Conservation (phyloP, 2,797 vertebrate species). For the Typhlichthys eigenmanni region DNA sequence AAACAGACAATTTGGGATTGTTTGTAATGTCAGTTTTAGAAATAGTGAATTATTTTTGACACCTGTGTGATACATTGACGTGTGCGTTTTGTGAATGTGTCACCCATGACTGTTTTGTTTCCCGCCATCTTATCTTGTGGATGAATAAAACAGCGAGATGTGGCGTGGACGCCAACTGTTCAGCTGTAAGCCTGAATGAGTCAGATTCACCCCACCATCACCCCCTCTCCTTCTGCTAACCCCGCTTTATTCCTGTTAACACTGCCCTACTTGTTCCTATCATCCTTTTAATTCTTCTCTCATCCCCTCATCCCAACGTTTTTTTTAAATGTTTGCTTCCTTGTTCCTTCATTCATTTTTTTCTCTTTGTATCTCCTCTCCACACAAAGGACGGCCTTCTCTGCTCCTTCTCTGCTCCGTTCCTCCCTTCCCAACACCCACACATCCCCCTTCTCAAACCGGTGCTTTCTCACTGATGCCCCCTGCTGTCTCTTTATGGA, state of each 20-base stretch:
- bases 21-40: constrained; percentile 16
- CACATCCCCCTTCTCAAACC: constrained; percentile 30
- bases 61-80: constrained; percentile 6
- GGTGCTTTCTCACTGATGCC: constrained; percentile 50
- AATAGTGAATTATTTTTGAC: constrained; percentile 6
- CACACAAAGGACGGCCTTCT: constrained; percentile 45
- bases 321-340: neutral
- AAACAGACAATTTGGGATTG: constrained; percentile 21
- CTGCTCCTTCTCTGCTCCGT: constrained; percentile 32
- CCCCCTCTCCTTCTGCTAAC: constrained; percentile 17
- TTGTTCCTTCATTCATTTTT: neutral
- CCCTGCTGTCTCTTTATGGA: constrained; percentile 54
- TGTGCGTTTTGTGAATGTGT: neutral
- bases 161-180: constrained; percentile 55
- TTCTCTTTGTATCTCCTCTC: constrained; percentile 24
- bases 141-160: constrained; percentile 58
- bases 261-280: constrained; percentile 21
- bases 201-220: constrained; percentile 35
- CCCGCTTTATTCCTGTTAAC: constrained; percentile 44
- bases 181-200: constrained; percentile 52
- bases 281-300: constrained; percentile 1
- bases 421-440: constrained; percentile 42
- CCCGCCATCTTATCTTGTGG: constrained; percentile 39
- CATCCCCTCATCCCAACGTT: constrained; percentile 5
- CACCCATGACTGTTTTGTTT: constrained; percentile 1